A percentile compares a stretch with the other conserved stretches of the same genome.
These are phyloP conservation scores for Romanomermis culicivorax DNA, from an alignment of 2,888 invertebrate species.

Conservation along the genomic window DNA sequence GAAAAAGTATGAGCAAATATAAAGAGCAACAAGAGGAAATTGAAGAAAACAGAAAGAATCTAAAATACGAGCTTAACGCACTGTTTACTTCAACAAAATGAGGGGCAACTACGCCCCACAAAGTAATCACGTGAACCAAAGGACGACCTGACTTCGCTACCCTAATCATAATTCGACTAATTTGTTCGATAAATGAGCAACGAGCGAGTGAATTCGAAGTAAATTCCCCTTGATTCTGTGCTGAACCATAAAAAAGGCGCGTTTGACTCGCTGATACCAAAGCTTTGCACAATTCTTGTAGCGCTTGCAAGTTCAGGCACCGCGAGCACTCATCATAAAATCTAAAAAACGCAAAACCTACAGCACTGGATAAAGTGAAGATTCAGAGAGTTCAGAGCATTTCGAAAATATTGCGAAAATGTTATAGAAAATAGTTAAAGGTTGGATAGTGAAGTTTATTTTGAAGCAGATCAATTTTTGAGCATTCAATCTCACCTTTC, in stretches of 20 bases:
- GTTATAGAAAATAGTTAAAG: too few relatives aligned
- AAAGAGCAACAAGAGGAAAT: too few relatives aligned
- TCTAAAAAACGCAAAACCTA: too few relatives aligned
- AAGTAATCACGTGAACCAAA: constrained; percentile 66
- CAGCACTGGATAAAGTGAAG: too few relatives aligned
- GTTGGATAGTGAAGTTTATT: too few relatives aligned
- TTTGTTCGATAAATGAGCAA: constrained; percentile 46
- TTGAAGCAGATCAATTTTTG: too few relatives aligned
- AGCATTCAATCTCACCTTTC: too few relatives aligned
- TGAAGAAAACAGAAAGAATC: too few relatives aligned
- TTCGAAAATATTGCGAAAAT: too few relatives aligned
- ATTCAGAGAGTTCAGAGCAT: too few relatives aligned
- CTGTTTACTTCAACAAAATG: constrained; percentile 74
- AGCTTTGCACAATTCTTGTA: constrained; percentile 57
- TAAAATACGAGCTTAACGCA: too few relatives aligned
- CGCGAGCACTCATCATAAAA: constrained; percentile 70
- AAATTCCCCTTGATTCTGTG: background rate
- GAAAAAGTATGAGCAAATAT: background rate
- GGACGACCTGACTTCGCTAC: constrained; percentile 67
- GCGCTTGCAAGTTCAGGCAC: constrained; percentile 58
- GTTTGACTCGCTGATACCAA: constrained; percentile 64
- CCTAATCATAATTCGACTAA: constrained; percentile 66
- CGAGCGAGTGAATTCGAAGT: constrained; percentile 11
- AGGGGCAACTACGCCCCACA: constrained; percentile 72
- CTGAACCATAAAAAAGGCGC: constrained; percentile 38